These are phyloP conservation scores for Lymantria monacha DNA, from an alignment of 2,888 invertebrate genomes.

Conservation along the genomic window DNA sequence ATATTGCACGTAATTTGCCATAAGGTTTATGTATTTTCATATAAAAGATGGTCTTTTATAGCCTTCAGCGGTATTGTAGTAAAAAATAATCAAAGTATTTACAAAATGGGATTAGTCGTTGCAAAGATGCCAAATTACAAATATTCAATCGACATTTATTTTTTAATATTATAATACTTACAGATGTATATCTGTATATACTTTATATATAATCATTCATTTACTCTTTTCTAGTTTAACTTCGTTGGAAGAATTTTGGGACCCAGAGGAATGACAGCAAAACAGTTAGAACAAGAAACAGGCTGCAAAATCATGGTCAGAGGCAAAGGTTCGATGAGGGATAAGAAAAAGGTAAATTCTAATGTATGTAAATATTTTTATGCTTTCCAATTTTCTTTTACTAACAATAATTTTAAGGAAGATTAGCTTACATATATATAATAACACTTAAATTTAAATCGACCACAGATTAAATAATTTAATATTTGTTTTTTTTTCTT, in stretches of 20 bases:
- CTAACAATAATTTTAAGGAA: conserved; percentile 10
- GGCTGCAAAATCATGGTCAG: conserved; percentile 99
- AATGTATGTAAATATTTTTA: conserved; percentile 17
- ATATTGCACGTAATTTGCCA: too few species aligned
- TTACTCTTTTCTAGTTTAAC: conserved; percentile 93
- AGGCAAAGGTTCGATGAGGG: conserved; percentile 99
- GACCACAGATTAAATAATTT: conserved; percentile 4
- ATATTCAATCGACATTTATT: too few species aligned
- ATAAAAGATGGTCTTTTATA: too few species aligned
- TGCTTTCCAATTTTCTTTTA: conserved; percentile 14
- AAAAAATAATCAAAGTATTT: too few species aligned
- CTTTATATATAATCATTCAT: too few species aligned
- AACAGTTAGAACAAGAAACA: conserved; percentile 99
- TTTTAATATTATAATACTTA: too few species aligned
- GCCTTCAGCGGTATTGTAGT: too few species aligned
- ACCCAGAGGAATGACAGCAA: conserved; percentile 99
- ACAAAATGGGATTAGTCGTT: too few species aligned
- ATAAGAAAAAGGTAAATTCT: conserved; percentile 97
- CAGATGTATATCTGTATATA: too few species aligned
- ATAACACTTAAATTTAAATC: not conserved
- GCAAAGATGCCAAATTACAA: too few species aligned
- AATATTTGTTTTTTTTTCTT: conserved; percentile 21
- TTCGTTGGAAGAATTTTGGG: conserved; percentile 99
- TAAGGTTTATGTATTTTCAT: too few species aligned
- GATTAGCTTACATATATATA: not conserved